Base-by-base conservation (phyloP, 2,888 invertebrate genomes). In the Heliconius sara region DNA sequence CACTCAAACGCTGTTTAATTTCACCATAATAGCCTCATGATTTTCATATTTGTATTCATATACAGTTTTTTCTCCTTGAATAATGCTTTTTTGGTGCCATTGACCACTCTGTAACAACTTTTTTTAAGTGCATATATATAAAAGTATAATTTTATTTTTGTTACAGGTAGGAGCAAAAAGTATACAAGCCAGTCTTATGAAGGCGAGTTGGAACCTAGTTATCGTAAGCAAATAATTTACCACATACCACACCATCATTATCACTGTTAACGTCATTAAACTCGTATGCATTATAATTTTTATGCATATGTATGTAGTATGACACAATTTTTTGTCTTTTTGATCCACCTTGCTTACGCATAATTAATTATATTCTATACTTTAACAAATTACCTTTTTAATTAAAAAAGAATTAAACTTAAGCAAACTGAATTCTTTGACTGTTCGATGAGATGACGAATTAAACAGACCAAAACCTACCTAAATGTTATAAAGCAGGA, bases 151-250 rank as follows among this genome's bases (percentile, higher is more conserved):
- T 83, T 80, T 83, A 83, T 82, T 83, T 84, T 90, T 91, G 88
- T 93, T 93, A 74, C 94, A 95, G 94, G 93, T 89, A 93, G 91
- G 89, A 94, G 87, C 85, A 89, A 92, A 91, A 94, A 93, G 87
- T 93, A 93, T 84, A 85, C 90, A 82, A 89, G 87, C 77, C 91
- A 91, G 72, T 90, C 93, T 34, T 92, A 91, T 82, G 95, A 95
- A 85, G 88, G 89, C 43, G 94, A 94, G 79, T 84, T 92, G 90
- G 94, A 93, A 85, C 85, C 88, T 85, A 87, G 86, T 85, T 91
- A 92, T 88, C 91, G 93, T 93, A 92, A 93, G 93, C 86, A 83
- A 83, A 82, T 79, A 79, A 72, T 77, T 34, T 74, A 66, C 30
- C 47, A 43, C 75, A 47, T 10, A 4, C 63, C 19, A 25, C 12